These are phyloP conservation scores for Microhierax caerulescens DNA, from an alignment of 2,797 vertebrate species.

Conservation along the genomic window DNA sequence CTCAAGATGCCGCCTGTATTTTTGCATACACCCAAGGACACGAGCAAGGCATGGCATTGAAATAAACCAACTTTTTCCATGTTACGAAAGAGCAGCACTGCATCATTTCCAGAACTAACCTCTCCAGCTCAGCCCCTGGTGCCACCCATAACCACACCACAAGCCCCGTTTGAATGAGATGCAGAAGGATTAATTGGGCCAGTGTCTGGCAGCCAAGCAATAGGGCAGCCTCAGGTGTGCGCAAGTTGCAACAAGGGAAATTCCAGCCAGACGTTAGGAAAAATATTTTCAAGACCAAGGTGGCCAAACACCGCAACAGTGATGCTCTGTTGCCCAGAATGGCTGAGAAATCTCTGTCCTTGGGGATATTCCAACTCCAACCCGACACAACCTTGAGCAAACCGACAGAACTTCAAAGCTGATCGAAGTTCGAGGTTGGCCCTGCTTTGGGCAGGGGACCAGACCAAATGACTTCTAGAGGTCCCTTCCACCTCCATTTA, in stretches of 20 bases:
- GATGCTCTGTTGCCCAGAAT: background rate
- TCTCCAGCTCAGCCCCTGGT: background rate
- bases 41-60: accelerated
- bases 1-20: background rate
- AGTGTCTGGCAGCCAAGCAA: background rate
- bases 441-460: background rate
- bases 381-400: background rate
- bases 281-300: accelerated
- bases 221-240: accelerated
- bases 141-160: background rate
- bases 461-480: background rate
- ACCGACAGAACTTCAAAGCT: background rate
- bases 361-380: background rate
- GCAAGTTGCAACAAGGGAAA: background rate
- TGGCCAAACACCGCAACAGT: background rate
- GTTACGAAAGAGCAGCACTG: accelerated
- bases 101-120: background rate
- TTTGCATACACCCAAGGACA: background rate
- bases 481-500: background rate
- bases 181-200: background rate
- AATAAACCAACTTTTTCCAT: accelerated
- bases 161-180: background rate
- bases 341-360: background rate
- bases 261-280: background rate
- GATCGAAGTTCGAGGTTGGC: background rate